These are phyloP conservation scores for Danaus melanippus DNA, from an alignment of 1,140 invertebrate species.

Conservation along the genomic window DNA sequence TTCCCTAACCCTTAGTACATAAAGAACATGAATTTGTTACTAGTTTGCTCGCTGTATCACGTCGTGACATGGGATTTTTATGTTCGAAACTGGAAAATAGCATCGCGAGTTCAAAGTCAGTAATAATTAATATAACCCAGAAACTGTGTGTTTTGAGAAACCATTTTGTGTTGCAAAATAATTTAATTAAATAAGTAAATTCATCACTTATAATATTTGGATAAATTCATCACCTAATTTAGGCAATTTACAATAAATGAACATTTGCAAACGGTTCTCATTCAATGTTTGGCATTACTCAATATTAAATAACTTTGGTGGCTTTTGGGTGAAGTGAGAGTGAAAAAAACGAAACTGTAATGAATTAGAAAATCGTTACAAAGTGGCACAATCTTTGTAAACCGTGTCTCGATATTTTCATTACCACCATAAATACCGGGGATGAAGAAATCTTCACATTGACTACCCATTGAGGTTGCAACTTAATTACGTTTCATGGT, in stretches of 20 bases:
- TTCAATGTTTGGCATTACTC: too few relatives aligned
- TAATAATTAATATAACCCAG: too few relatives aligned
- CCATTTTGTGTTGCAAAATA: too few relatives aligned
- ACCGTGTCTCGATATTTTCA: slow-evolving; percentile 41
- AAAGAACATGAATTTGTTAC: background rate
- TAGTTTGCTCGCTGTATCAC: slow-evolving; percentile 11
- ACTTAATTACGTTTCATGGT: slow-evolving; percentile 41
- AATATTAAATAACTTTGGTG: too few relatives aligned
- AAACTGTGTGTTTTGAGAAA: too few relatives aligned
- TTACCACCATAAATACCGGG: slow-evolving; percentile 40
- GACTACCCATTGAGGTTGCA: slow-evolving; percentile 38
- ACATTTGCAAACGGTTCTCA: too few relatives aligned
- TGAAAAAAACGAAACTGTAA: slow-evolving; percentile 9
- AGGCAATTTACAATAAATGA: too few relatives aligned
- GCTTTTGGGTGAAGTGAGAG: too few relatives aligned
- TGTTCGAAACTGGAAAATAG: background rate
- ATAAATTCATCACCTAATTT: too few relatives aligned
- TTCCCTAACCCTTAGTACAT: slow-evolving; percentile 5
- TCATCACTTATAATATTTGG: too few relatives aligned
- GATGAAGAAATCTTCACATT: slow-evolving; percentile 33
- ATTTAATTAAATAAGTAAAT: too few relatives aligned
- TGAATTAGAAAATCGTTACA: slow-evolving; percentile 28
- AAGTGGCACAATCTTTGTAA: slow-evolving; percentile 24
- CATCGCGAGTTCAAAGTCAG: too few relatives aligned
- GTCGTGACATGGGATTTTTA: slow-evolving; percentile 19